Base-by-base conservation (phyloP, 2,113 vertebrate species). In the Sylvia atricapilla region DNA sequence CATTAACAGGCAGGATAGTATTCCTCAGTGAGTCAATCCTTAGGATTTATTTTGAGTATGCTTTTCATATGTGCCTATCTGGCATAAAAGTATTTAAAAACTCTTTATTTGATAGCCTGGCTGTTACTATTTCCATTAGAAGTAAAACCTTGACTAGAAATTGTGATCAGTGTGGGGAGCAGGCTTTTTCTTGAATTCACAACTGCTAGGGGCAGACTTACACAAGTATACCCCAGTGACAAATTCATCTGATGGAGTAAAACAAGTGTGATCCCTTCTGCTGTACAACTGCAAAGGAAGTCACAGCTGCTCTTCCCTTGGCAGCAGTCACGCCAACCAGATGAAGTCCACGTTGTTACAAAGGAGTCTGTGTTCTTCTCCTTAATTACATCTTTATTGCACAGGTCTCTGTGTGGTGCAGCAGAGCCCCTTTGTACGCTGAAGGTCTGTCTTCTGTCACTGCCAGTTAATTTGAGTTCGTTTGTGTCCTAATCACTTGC, bases 361-460 rank as follows among this genome's bases (percentile, higher is more conserved):
- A 90, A 87, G 69, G 69, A 92, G 91, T 17, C 93, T 91, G 43
- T 95, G 87, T 86, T 95, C 84, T 87, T 94, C 88, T 89, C 66
- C 77, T 83, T 96, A 95, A 95, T 95, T 85, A 56, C 78, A 55
- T 95, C 89, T 89, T 95, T 91, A 77, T 70, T 95, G 84, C 84
- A 39, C 87, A 96, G 93, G 91, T 95, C 88, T 69, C 37, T 49
- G 50, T 67, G 19, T 89, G 49, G 44, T 91, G 66, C 74, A 56
- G 93, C 91, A 91, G 87, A 94, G 60, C 81, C n/a, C n/a, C 41
- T 93, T 75, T 82, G 50, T 82, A 21, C 0, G 0, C 81, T 66
- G 75, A 56, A 87, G n/a, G 49, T 87, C 94, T 95, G 95, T 78
- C 62, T 94, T 94, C 58, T 89, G 74, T 95, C 89, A 73, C 49